Conservation (phyloP, 1,140 invertebrate species). For the Cydia fagiglandana region DNA sequence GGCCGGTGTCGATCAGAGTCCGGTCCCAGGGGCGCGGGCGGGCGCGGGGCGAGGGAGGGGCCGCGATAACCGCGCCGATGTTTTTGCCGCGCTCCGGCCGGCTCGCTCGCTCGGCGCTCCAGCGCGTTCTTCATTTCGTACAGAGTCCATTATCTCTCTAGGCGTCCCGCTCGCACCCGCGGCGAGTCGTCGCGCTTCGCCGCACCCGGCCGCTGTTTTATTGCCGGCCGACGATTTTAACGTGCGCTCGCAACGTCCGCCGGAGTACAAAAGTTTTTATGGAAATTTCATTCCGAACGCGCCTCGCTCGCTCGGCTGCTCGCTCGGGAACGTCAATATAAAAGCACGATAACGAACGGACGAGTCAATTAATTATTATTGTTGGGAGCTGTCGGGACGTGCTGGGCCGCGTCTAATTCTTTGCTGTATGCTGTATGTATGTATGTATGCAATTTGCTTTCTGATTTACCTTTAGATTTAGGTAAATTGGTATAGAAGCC, state of each 20-base stretch:
- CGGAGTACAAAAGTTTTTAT: slow-evolving; percentile 79
- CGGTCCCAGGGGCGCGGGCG: slow-evolving; percentile 42
- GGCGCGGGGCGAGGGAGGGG: slow-evolving; percentile 44
- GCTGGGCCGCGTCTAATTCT: slow-evolving; percentile 64
- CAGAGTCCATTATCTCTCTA: slow-evolving; percentile 72
- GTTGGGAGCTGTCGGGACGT: slow-evolving; percentile 76
- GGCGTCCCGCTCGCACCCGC: slow-evolving; percentile 64
- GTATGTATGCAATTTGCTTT: slow-evolving; percentile 50
- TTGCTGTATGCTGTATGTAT: too few species aligned
- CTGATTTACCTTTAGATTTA: neutral
- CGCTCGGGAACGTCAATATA: slow-evolving; percentile 78
- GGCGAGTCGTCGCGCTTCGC: slow-evolving; percentile 70
- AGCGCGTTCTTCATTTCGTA: slow-evolving; percentile 74
- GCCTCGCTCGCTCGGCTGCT: slow-evolving; percentile 67
- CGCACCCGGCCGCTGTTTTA: slow-evolving; percentile 77
- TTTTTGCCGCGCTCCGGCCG: slow-evolving; percentile 73
- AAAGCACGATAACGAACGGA: slow-evolving; percentile 79
- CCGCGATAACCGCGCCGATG: slow-evolving; percentile 71
- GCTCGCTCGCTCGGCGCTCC: slow-evolving; percentile 67
- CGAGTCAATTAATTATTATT: slow-evolving; percentile 80
- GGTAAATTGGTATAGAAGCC: neutral
- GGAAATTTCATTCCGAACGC: slow-evolving; percentile 78
- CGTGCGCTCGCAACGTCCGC: slow-evolving; percentile 78
- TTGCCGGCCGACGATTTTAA: slow-evolving; percentile 78
- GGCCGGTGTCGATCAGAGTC: slow-evolving; percentile 60